Base-by-base conservation (phyloP, 2,113 vertebrate species). In the Lophochroa leadbeateri region DNA sequence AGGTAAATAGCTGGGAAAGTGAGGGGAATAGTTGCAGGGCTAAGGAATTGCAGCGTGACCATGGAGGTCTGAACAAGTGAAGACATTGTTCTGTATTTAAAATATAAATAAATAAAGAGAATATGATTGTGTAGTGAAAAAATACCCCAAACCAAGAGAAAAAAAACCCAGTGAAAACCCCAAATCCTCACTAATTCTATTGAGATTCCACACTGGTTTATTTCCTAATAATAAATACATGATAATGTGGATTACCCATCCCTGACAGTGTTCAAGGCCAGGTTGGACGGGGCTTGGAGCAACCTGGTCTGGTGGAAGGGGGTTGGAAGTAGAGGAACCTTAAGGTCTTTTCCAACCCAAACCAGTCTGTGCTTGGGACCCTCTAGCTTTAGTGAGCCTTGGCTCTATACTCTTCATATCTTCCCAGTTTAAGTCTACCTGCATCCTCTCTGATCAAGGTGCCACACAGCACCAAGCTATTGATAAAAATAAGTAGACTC, bases 91-190 rank as follows among this genome's bases (percentile, higher is more conserved):
- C 58, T 33, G 28, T 33, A 11, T 39, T 71, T 14, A 47, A 49
- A 41, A 49, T 12, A 20, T 57, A 53, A 21, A 25, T 21, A 7
- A 17, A 17, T 19, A 37, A 33, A 11, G 11, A n/a, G 7, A 3
- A 9, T 2, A 7, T 9, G 43, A 44, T 31, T 6, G 4, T 12
- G 4, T 52, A 49, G 31, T 14, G 6, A 1, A 39, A 57, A 31
- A 46, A 49, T 41, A 18, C 1, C 28, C 21, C 31, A 25, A 49
- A 58, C 5, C 3, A 52, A 49, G 5, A 63, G 7, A 63, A 57
- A 49, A 94, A 70, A 65, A 35, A 41, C 5, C 10, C 6, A 29
- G 52, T 16, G 3, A 13, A 68, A 13, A 0, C 0, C 16, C 9
- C 13, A 41, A 60, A 41, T 2, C 7, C 11, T 17, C 23, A 28